phyloP scores from a whole-genome alignment of 37 sponge, comb jelly and placozoan species.

The Lycopodina hypogea region DNA sequence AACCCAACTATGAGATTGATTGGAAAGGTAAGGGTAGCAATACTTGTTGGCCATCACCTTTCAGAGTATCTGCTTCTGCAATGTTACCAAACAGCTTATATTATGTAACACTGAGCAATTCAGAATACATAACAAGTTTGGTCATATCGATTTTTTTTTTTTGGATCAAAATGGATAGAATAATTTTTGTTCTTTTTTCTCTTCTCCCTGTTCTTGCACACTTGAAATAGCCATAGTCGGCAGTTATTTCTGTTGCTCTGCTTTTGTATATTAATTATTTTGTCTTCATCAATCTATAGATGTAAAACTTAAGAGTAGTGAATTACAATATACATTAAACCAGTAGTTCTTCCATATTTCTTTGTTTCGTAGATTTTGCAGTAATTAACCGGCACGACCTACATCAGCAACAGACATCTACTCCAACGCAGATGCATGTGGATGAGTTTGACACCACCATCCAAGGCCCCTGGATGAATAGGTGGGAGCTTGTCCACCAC shows the following conservation, averaged over 20 bases:
- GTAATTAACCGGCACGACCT: slow-evolving; percentile 45
- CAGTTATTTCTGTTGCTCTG: too few species aligned
- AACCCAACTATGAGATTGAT: slow-evolving; percentile 58
- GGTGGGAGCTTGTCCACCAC: slow-evolving; percentile 84
- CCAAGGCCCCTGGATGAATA: slow-evolving; percentile 87
- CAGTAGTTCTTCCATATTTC: background rate
- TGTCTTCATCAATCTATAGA: too few species aligned
- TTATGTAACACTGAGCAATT: background rate
- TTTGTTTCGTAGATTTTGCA: slow-evolving; percentile 34
- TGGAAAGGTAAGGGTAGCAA: slow-evolving; percentile 58
- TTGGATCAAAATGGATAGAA: too few species aligned
- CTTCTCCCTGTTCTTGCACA: too few species aligned
- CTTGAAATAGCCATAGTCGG: too few species aligned
- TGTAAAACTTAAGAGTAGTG: too few species aligned
- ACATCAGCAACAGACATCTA: slow-evolving; percentile 22
- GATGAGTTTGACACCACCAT: slow-evolving; percentile 82
- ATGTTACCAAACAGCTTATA: background rate
- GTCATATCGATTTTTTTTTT: too few species aligned
- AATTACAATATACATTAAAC: too few species aligned
- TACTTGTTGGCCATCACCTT: background rate
- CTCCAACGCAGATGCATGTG: background rate
- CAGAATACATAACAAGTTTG: too few species aligned
- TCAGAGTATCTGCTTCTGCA: background rate
- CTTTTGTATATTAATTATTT: too few species aligned
- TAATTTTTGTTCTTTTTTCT: too few species aligned